Evolutionary conservation across 2,113 vertebrate genomes (phyloP), one percentile per base, ranked within the genome.

Genomic region (Sinocyclocheilus rhinocerous): DNA sequence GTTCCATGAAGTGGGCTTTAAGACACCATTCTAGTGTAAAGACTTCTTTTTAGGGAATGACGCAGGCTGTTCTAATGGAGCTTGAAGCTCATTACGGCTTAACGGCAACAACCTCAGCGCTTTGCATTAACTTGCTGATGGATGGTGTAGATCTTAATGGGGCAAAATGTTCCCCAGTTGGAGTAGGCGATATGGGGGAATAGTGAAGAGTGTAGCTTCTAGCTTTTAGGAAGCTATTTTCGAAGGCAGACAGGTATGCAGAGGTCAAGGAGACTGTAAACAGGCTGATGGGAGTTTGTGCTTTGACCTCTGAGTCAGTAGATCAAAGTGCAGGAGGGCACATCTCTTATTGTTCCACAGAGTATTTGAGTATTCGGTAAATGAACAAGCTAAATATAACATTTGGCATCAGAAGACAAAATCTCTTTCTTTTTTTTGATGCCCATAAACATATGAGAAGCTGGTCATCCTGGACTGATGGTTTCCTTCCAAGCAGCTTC

Each of bases 71-170:
- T 89, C 88, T 93, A 90, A 92, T 92, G 92, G 85, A 84, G 88
- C 85, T 92, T 91, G 89, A 90, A 89, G 85, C 84, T 87, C 86
- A 86, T 88, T 91, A 88, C 90, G 91, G 92, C 91, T 94, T 92
- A 90, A 90, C 90, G 18, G 55, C n/a, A 24, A 63, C 29, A 86
- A 88, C 87, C 89, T 87, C 87, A 59, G 69, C 82, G 48, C 84
- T 91, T 83, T 87, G 89, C 87, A 87, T 90, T 90, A 91, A 90
- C 86, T 24, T 76, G 76, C 48, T 88, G 86, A 88, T 87, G 87
- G 70, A 89, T 85, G 33, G 84, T 29, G 83, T 80, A 7, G 90
- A 89, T 89, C 20, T 84, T 84, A 67, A 78, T 29, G 81, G 26
- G 2, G 52, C 76, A 73, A 87, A 87, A 76, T 69, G 10, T 84